Evolutionary conservation across 2,113 vertebrate genomes (phyloP), one percentile per base, ranked within the genome.

Genomic region (Fregetta grallaria): DNA sequence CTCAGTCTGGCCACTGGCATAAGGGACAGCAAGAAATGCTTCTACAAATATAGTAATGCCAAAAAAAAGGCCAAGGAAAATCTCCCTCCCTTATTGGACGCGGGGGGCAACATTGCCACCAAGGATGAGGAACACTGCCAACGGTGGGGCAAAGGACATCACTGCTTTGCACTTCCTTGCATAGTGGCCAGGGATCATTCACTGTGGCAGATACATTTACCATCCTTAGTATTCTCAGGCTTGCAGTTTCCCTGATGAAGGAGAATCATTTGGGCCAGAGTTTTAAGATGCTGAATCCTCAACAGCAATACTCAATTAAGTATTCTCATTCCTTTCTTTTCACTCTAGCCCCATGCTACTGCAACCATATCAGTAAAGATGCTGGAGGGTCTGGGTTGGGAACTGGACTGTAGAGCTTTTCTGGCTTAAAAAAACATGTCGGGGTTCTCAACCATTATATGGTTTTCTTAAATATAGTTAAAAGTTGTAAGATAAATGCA

Each of bases 131-230:
- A 65, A 26, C 58, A 11, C n/a, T 30, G 52, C 32, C 38, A 5
- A 1, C 12, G 44, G 5, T 38, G 70, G 34, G 45, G 27, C 36
- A 52, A 67, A 75, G 22, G 26, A 23, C n/a, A 17, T 49, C 62
- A 17, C 7, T 16, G 22, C 49, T 70, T 70, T 42, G 49, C 36
- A 13, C 27, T 16, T 65, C 59, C 45, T 66, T 52, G 45, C 3
- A 0, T 2, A n/a, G 34, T 15, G 21, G 7, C 29, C 5, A 6
- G 38, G 17, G n/a, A 13, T 81, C 40, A 13, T 30, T 45, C 0
- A 0, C 40, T 20, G 36, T 45, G 59, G 26, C 32, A 55, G 66
- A 58, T 11, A 29, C 4, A 9, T 49, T 82, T 34, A 47, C 7
- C 11, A 66, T 36, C 32, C 38, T 44, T 29, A 16, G 15, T 16